Conservation (phyloP, 1,140 invertebrate species). For the Drosophila bifasciata region DNA sequence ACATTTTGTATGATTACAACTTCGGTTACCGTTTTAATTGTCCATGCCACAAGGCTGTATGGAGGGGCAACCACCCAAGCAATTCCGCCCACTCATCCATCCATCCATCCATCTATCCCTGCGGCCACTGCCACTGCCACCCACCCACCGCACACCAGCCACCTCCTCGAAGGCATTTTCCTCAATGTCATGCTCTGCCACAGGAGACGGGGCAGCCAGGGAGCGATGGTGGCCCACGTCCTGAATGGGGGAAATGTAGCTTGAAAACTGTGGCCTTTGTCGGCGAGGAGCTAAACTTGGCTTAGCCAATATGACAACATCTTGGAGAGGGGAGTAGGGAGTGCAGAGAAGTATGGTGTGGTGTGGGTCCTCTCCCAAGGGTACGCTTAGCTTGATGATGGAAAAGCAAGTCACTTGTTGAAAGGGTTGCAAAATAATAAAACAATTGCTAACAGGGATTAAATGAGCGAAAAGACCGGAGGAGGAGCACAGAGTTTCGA, state of each 20-base stretch:
- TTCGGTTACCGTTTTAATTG: conserved; percentile 79
- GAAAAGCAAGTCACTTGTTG: conserved; percentile 69
- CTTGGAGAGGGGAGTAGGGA: conserved; percentile 11
- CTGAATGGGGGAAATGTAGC: conserved; percentile 71
- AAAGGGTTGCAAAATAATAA: conserved; percentile 55
- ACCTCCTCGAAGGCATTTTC: conserved; percentile 50
- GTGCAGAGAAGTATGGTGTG: conserved; percentile 1
- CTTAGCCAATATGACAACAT: conserved; percentile 71
- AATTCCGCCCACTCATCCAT: conserved; percentile 15
- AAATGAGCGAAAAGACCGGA: conserved; percentile 15
- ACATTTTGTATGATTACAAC: conserved; percentile 78
- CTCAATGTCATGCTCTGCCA: conserved; percentile 62
- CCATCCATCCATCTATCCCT: conserved; percentile 1
- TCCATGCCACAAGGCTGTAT: conserved; percentile 57
- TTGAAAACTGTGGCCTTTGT: conserved; percentile 72
- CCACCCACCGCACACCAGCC: conserved; percentile 12
- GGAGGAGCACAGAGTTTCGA: too few species aligned
- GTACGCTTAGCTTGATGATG: conserved; percentile 45
- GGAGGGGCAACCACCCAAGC: conserved; percentile 30
- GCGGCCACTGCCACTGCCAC: conserved; percentile 1
- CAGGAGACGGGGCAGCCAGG: background rate
- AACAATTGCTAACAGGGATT: conserved; percentile 43
- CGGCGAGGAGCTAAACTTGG: conserved; percentile 60
- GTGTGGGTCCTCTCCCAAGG: conserved; percentile 23
- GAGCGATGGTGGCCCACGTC: background rate